Evolutionary conservation across 2,113 vertebrate species (phyloP).

Genomic region (Leptosomus discolor): DNA sequence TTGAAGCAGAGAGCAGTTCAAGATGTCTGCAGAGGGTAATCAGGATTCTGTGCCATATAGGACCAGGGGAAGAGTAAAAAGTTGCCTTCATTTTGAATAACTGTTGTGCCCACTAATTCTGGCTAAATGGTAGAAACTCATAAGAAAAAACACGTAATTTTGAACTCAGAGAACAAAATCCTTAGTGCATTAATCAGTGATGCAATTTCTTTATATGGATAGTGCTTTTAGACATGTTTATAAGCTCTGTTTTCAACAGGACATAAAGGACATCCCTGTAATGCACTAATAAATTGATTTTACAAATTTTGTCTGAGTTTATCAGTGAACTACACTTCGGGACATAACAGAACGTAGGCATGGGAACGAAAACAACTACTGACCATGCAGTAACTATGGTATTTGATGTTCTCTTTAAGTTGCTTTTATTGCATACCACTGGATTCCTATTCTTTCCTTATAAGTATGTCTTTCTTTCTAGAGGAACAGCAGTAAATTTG

Average conservation of each 20-base stretch:
- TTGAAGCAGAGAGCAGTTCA: neutral
- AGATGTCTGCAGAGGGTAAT: neutral
- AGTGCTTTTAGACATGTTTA: neutral
- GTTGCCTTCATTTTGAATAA: neutral
- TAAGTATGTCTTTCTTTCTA: neutral
- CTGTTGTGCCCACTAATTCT: neutral
- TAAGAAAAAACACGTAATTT: neutral
- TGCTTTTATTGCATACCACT: neutral
- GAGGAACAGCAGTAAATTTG: neutral
- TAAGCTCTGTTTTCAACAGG: neutral
- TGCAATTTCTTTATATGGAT: neutral
- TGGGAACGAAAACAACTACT: neutral
- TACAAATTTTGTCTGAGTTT: neutral
- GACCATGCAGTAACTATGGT: neutral
- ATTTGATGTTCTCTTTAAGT: neutral
- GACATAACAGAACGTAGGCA: neutral
- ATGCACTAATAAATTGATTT: neutral
- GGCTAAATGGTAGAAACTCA: neutral
- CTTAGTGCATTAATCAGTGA: neutral
- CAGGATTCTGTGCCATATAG: neutral
- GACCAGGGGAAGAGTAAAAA: neutral
- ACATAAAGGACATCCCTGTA: neutral
- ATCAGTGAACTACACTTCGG: neutral
- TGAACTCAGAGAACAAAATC: neutral
- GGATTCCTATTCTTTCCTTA: neutral